Evolutionary conservation across 2,113 vertebrate species (phyloP), one percentile per base, ranked within the genome.

Genomic region (Cyprinodon variegatus): DNA sequence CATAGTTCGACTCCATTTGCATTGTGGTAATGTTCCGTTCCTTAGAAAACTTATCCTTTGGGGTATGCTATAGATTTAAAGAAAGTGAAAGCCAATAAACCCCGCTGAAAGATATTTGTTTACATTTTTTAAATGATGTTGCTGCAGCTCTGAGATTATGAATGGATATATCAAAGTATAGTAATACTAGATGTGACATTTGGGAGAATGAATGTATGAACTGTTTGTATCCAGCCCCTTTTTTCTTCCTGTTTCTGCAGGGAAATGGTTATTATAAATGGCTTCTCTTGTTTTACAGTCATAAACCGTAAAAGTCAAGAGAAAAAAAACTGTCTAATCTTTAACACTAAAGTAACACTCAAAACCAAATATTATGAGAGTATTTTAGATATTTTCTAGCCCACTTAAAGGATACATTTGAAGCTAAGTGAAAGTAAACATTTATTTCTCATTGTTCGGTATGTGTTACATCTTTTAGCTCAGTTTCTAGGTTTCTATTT

Each of bases 1-100:
- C 89, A 90, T 37, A 91, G 89, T 92, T 88, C 89, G 91, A 74
- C 83, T 76, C 82, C 73, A 91, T 90, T 91, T 91, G 83, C 91
- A 90, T 90, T 64, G 72, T 79, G 68, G 65, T 83, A 76, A 88
- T 82, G 83, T 85, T 93, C 83, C 76, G 72, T 69, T 89, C 79
- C 79, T 77, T 86, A 74, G 68, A 79, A 37, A 77, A 74, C 17
- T 72, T 20, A 41, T 81, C 69, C 76, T 82, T 37, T 3, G 38
- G 79, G 86, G 71, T 68, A 63, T 76, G 67, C 64, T 75, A 65
- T 53, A 62, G 59, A 70, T 70, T 75, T 78, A 66, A 83, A 76
- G 81, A 70, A 78, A 73, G 75, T 83, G 68, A 66, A 84, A 81
- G 72, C 83, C 81, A 79, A 67, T 29, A 68, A 65, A 74, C 40